Percentiles rank a stretch among this genome's conserved stretches.
Evolutionary conservation across 1,140 invertebrate species (phyloP).

Genomic region (Mycetomoellerius zeteki): DNA sequence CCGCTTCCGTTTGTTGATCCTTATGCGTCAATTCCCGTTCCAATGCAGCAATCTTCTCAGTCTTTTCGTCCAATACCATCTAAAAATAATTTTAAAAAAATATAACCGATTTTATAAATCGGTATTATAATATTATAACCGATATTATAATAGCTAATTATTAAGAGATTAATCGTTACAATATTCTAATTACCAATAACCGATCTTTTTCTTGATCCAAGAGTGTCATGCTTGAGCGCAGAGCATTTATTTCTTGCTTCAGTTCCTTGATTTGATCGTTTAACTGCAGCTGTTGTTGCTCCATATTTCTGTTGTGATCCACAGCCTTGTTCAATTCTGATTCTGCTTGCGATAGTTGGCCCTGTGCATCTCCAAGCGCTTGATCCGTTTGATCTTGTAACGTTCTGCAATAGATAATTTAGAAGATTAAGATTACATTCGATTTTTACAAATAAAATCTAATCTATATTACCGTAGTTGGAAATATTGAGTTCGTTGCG

Average conservation of each 20-base stretch:
- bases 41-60: conserved; percentile 87
- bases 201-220: conserved; percentile 89
- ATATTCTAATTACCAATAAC: conserved; percentile 84
- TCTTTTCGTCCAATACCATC: conserved; percentile 89
- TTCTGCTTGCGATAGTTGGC: conserved; percentile 87
- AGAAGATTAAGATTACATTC: background rate
- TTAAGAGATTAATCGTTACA: background rate
- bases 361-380: conserved; percentile 87
- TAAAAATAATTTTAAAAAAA: conserved; percentile 61
- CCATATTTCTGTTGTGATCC: conserved; percentile 87
- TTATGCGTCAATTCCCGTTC: conserved; percentile 88
- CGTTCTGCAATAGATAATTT: conserved; percentile 85
- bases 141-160: background rate
- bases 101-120: conserved; percentile 22
- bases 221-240: conserved; percentile 87
- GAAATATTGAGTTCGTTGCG: conserved; percentile 84
- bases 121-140: no score
- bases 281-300: conserved; percentile 87
- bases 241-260: conserved; percentile 87
- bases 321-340: conserved; percentile 87
- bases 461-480: conserved; percentile 79
- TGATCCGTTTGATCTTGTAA: conserved; percentile 89
- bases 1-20: conserved; percentile 78
- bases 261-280: conserved; percentile 88
- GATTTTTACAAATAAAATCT: background rate